Base-by-base conservation (phyloP, 1,140 invertebrate species). In the Brachionus angularis region DNA sequence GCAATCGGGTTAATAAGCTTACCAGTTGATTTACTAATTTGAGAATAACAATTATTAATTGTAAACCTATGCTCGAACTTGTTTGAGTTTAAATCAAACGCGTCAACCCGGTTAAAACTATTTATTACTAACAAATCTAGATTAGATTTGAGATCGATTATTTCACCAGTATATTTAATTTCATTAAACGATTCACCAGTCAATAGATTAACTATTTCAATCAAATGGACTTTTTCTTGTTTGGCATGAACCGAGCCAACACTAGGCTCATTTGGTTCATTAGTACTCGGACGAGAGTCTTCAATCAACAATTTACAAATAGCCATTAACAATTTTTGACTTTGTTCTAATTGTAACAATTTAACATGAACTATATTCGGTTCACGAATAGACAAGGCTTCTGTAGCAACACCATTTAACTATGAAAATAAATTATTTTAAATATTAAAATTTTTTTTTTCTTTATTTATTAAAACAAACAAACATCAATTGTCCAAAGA, bases 1-100 rank as follows among this genome's bases (percentile, higher is more conserved):
- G 91, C 89, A 50, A 96, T 85, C n/a, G 92, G 92, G 83, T 94
- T 97, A 0, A 76, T 67, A n/a, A 46, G 23, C 23, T 46, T 47
- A n/a, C 62, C 62, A 34, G 42, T 34, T 12, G 62, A 67, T 21
- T 49, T 46, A 47, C 62, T 67, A 12, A 67, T 67, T 34, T 67
- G 62, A 18, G 62, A 67, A 67, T 67, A 50, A 23, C 62, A 67
- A 4, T 39, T 47, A 16, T 67, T 33, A 47, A 67, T 67, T 2
- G 42, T 21, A 36, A 67, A 67, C 25, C 29, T 18, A 21, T 47
- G 47, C 47, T 67, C 42, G 21, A 46, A 67, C 5, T 27, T 1
- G n/a, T n/a, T n/a, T n/a, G n/a, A n/a, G 21, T 21, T n/a, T 21
- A 67, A 50, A 23, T 67, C 62, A 46, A 67, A 46, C 29, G 16